Base-by-base conservation (phyloP, 2,113 vertebrate genomes). In the Heteronetta atricapilla region DNA sequence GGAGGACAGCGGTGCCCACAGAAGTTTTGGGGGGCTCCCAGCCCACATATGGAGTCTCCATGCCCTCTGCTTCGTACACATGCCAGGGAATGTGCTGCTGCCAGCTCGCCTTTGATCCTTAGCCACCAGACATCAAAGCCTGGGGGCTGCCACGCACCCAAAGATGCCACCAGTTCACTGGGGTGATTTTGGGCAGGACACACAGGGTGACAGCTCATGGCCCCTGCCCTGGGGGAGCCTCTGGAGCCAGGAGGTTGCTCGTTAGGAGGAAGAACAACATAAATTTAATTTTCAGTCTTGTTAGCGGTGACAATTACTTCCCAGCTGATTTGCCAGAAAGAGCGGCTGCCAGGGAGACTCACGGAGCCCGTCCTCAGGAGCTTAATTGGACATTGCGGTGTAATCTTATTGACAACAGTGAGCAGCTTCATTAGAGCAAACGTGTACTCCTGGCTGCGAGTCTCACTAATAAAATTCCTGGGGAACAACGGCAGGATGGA, bases 241-340 rank as follows among this genome's bases (percentile, higher is more conserved):
- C 55, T 60, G 18, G 74, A 79, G 70, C 58, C 42, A 33, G 3
- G 25, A 26, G 40, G 66, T 74, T 86, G 62, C 56, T 73, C 4
- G 3, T 82, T 66, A 90, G 79, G 73, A 72, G 78, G 59, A 84
- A 68, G 38, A 75, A 87, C 1, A 2, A 85, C 75, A 77, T 38
- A 44, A 78, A 93, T 93, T 75, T 84, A 90, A 96, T 95, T 93
- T 95, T 93, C 91, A 81, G 84, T 76, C 56, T 81, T 46, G 56
- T 90, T 92, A 95, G 90, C 66, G 55, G 95, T 85, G 87, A 96
- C 64, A 94, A 96, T 93, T 88, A 84, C 95, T 95, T 94, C 91
- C 73, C 63, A 62, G 73, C 48, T 72, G 73, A 90, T 94, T 82
- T 56, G 52, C 63, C 78, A 69, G 80, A 88, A 8, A 50, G 79